Evolutionary conservation across 2,888 invertebrate species (phyloP).

Genomic region (Lithosia quadra): DNA sequence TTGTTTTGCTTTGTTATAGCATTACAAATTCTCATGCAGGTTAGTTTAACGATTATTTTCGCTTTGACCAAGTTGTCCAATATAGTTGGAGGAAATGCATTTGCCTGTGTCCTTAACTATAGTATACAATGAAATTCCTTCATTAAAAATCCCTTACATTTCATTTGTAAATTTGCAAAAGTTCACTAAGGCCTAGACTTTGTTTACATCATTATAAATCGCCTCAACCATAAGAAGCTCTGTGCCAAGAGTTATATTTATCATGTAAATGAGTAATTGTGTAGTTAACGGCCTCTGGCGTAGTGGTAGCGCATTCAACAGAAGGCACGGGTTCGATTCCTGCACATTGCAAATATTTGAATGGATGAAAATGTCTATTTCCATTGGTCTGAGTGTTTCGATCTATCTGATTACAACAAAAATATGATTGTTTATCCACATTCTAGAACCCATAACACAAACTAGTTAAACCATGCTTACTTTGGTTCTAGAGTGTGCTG

Average conservation of each 20-base stretch:
- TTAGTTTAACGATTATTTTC: conserved; percentile 62
- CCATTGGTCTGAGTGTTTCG: too few relatives aligned
- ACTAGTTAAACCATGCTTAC: too few relatives aligned
- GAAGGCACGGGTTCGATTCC: too few relatives aligned
- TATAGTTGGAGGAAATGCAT: not conserved
- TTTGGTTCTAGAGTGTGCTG: too few relatives aligned
- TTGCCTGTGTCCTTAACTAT: not conserved
- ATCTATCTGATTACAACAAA: too few relatives aligned
- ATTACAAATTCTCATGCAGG: conserved; percentile 75
- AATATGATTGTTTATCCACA: too few relatives aligned
- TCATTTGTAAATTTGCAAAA: not conserved
- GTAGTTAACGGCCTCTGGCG: too few relatives aligned
- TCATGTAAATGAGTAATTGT: conserved; percentile 7
- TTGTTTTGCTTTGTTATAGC: conserved; percentile 78
- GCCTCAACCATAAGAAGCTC: conserved; percentile 29
- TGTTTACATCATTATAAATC: conserved; percentile 38
- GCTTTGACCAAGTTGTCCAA: conserved; percentile 12
- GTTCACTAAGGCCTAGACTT: conserved; percentile 17
- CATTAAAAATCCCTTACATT: not conserved
- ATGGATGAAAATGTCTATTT: too few relatives aligned
- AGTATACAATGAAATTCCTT: not conserved
- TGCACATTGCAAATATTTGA: too few relatives aligned
- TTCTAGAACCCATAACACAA: too few relatives aligned
- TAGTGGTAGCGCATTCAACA: too few relatives aligned
- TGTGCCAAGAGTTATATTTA: conserved; percentile 23